Conservation (phyloP, 2,888 invertebrate genomes). For the Chrysolina americana region DNA sequence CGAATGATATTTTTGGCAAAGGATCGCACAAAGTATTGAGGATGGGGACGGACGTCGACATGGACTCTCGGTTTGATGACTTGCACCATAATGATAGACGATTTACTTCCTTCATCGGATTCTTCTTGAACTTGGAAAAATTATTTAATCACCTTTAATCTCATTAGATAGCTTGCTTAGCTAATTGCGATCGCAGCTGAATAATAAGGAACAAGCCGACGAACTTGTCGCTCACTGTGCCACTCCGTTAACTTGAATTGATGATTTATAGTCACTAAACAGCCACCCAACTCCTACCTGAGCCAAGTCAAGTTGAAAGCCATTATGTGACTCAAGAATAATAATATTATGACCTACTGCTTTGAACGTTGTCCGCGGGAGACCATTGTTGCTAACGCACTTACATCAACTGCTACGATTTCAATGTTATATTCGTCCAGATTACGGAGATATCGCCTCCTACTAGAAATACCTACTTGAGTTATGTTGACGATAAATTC, state of each 20-base stretch:
- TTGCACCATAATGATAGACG: too few relatives aligned
- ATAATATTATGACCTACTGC: constrained; percentile 24
- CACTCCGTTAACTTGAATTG: constrained; percentile 13
- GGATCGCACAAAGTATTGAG: too few relatives aligned
- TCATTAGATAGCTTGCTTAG: background rate
- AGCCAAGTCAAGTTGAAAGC: constrained; percentile 9
- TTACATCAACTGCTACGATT: constrained; percentile 22
- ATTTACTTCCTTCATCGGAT: too few relatives aligned
- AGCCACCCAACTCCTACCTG: constrained; percentile 17
- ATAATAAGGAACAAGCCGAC: background rate
- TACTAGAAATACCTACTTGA: background rate
- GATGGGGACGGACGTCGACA: too few relatives aligned
- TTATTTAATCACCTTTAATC: background rate
- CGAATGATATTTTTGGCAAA: too few relatives aligned
- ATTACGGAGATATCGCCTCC: constrained; percentile 13
- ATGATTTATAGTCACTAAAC: constrained; percentile 17
- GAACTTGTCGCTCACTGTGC: background rate
- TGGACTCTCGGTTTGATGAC: too few relatives aligned
- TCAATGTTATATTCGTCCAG: constrained; percentile 15
- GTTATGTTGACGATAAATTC: constrained; percentile 5
- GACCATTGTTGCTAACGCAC: constrained; percentile 23
- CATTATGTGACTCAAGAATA: constrained; percentile 7
- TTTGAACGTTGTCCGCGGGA: constrained; percentile 20
- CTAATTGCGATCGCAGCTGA: background rate
- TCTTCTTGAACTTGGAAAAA: background rate